Percentiles rank a stretch among this genome's conserved stretches.
These are phyloP conservation scores for Rhabdomys pumilio DNA, from an alignment of 2,797 vertebrate genomes.

Conservation along the genomic window DNA sequence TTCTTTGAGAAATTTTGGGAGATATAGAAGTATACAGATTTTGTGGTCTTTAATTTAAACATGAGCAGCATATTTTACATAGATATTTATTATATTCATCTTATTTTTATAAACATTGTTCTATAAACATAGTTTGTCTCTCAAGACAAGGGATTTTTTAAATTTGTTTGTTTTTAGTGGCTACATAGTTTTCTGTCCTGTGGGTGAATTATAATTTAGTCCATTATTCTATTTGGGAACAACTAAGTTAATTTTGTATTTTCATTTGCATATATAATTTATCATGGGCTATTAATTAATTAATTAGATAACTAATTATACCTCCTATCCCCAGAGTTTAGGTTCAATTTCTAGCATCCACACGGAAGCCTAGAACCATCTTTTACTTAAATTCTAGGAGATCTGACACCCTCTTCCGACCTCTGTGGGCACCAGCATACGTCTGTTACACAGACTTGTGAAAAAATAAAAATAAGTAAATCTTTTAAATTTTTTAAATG, in stretches of 20 bases:
- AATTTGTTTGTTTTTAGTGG: constrained; percentile 15
- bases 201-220: constrained; percentile 31
- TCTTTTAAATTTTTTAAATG: neutral
- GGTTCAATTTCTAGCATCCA: neutral
- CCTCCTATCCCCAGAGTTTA: neutral
- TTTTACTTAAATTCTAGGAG: neutral
- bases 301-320: neutral
- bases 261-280: constrained; percentile 63
- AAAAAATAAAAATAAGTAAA: neutral
- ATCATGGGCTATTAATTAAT: neutral
- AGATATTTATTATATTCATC: constrained; percentile 30
- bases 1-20: constrained; percentile 59
- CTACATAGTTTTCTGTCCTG: neutral
- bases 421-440: neutral
- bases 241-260: constrained; percentile 29
- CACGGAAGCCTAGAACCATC: neutral
- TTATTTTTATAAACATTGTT: constrained; percentile 59
- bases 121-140: constrained; percentile 30
- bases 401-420: neutral
- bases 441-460: neutral
- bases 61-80: neutral
- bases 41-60: constrained; percentile 57
- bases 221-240: neutral
- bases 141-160: constrained; percentile 4
- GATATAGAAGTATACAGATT: constrained; percentile 24